Evolutionary conservation across 1,140 invertebrate genomes (phyloP).

Genomic region (Lethrus apterus): DNA sequence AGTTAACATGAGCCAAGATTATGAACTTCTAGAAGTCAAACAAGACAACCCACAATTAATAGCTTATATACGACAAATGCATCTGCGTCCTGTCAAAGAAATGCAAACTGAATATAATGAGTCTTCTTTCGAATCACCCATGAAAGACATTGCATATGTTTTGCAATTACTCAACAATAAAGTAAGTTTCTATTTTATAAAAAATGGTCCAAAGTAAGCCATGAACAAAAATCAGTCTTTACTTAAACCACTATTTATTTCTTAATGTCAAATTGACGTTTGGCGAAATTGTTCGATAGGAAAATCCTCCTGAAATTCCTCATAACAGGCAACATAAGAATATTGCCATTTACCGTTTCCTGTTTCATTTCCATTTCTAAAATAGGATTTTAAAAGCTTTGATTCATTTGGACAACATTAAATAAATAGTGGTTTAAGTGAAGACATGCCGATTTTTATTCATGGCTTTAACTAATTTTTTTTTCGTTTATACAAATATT

Average conservation of each 20-base stretch:
- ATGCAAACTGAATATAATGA: conserved; percentile 37
- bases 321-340: too few species aligned
- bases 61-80: conserved; percentile 60
- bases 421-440: not conserved
- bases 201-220: too few species aligned
- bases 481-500: not conserved
- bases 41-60: conserved; percentile 67
- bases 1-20: conserved; percentile 65
- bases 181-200: conserved; percentile 28
- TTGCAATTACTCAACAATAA: conserved; percentile 41
- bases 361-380: too few species aligned
- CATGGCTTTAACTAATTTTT: not conserved
- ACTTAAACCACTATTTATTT: too few species aligned
- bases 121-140: conserved; percentile 23
- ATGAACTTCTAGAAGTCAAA: conserved; percentile 59
- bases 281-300: too few species aligned
- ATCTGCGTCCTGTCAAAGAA: conserved; percentile 44
- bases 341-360: too few species aligned
- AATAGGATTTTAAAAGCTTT: too few species aligned
- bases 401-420: too few species aligned
- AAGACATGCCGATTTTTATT: not conserved
- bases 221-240: too few species aligned
- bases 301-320: too few species aligned
- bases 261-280: too few species aligned
- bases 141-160: conserved; percentile 35